phyloP scores from a whole-genome alignment of 1,140 invertebrate species.

The Drosophila mauritiana region DNA sequence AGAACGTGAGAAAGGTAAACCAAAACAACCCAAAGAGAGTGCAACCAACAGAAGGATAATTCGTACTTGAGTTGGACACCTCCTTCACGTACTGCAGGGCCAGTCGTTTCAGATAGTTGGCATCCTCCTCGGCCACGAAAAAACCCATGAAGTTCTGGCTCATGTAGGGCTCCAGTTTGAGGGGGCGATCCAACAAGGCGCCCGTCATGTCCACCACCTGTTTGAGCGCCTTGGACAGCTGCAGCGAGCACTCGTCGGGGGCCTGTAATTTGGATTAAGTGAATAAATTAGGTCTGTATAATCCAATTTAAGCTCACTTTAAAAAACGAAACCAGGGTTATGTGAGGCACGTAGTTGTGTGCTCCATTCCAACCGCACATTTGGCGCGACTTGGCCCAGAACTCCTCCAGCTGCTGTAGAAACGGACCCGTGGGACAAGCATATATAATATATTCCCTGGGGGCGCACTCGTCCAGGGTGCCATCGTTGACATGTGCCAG shows the following conservation, averaged over 20 bases:
- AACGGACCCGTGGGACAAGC: slow-evolving; percentile 92
- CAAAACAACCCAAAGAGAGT: slow-evolving; percentile 56
- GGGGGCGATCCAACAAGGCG: slow-evolving; percentile 86
- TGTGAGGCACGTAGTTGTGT: slow-evolving; percentile 94
- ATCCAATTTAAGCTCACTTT: slow-evolving; percentile 87
- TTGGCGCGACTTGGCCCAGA: slow-evolving; percentile 92
- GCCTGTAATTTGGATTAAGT: slow-evolving; percentile 85
- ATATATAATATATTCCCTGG: slow-evolving; percentile 94
- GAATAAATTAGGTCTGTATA: background rate
- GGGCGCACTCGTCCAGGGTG: slow-evolving; percentile 89
- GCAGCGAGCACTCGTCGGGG: slow-evolving; percentile 89
- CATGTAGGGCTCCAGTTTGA: slow-evolving; percentile 92
- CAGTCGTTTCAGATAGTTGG: slow-evolving; percentile 90
- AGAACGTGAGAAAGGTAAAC: slow-evolving; percentile 46
- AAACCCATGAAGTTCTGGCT: slow-evolving; percentile 95
- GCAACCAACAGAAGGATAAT: slow-evolving; percentile 41
- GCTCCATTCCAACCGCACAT: slow-evolving; percentile 94
- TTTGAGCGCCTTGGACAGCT: slow-evolving; percentile 88
- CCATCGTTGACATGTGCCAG: slow-evolving; percentile 94
- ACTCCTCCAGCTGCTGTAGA: slow-evolving; percentile 88
- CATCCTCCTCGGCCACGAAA: slow-evolving; percentile 92
- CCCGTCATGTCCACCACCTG: slow-evolving; percentile 89
- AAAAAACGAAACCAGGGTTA: slow-evolving; percentile 95
- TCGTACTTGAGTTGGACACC: slow-evolving; percentile 89
- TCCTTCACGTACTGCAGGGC: slow-evolving; percentile 91